These are phyloP conservation scores for Nematopogon swammerdamellus DNA, from an alignment of 2,888 invertebrate species.

Conservation along the genomic window DNA sequence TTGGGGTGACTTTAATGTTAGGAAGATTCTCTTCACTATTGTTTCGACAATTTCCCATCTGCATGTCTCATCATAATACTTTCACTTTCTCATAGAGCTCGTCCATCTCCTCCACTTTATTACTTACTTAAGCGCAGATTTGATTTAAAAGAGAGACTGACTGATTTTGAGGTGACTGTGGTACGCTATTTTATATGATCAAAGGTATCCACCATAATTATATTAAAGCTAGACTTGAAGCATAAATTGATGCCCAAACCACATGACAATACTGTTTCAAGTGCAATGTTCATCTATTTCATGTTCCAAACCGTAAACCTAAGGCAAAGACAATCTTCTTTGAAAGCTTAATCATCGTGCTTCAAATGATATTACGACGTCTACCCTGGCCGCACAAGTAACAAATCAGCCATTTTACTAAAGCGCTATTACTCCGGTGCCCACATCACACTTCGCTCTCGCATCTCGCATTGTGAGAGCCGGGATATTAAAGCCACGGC, in stretches of 20 bases:
- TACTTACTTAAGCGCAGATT: too few relatives aligned
- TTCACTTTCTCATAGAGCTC: too few relatives aligned
- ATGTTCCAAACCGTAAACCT: neutral
- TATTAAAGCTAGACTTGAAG: too few relatives aligned
- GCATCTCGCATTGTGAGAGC: neutral
- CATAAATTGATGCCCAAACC: too few relatives aligned
- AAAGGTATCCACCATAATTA: too few relatives aligned
- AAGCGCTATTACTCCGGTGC: neutral
- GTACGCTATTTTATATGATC: too few relatives aligned
- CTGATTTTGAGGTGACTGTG: too few relatives aligned
- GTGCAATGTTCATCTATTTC: too few relatives aligned
- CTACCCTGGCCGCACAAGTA: neutral
- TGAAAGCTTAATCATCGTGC: neutral
- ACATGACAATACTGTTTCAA: too few relatives aligned
- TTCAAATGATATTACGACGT: neutral
- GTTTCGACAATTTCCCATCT: neutral
- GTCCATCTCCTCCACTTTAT: too few relatives aligned
- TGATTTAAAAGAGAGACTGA: too few relatives aligned
- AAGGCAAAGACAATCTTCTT: neutral
- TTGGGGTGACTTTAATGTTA: neutral
- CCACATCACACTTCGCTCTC: neutral
- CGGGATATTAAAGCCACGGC: constrained; percentile 7
- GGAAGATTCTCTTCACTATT: neutral
- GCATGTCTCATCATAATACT: too few relatives aligned
- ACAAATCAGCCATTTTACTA: neutral